Base-by-base conservation (phyloP, 2,113 vertebrate species). In the Oriolus oriolus region DNA sequence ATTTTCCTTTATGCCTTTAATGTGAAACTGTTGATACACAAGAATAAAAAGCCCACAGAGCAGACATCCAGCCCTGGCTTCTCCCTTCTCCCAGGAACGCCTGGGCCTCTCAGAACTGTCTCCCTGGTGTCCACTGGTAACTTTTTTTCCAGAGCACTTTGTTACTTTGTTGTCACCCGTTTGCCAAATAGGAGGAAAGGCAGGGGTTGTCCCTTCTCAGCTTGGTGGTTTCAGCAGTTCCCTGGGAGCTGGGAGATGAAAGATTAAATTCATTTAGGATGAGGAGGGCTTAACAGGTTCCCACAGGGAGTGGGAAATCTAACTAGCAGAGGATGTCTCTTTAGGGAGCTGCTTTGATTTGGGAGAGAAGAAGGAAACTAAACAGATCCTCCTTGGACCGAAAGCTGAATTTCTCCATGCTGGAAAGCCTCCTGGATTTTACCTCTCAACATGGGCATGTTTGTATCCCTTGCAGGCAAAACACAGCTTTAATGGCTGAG, bases 331-430 rank as follows among this genome's bases (percentile, higher is more conserved):
- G 84, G 54, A 44, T 63, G 9, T 39, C 52, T 90, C 88, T 83
- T 89, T 35, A 18, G 92, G 68, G 93, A 95, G 27, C 19, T 66
- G 8, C 88, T 97, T 92, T 95, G 90, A 95, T 93, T 73, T 59
- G 50, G 76, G 52, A 77, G 59, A 90, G 50, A 49, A 73, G 63
- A 35, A 83, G 28, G 45, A 47, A 95, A 24, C 68, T 63, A 44
- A 88, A 42, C 35, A 90, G 54, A 39, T 90, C 64, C 63, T 95
- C 85, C 42, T 90, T 77, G 76, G 86, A 93, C 79, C 83, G 27
- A 82, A 88, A 95, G 42, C 22, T 77, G 69, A 13, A 35, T 89
- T 94, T 77, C 76, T 54, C 0, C 1, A 9, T 33, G 41, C 66
- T 83, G 31, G 75, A 80, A 95, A 90, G 53, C 45, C 54, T 92